Percentiles rank a stretch among this genome's conserved stretches.
Evolutionary conservation across 2,888 invertebrate species (phyloP).

Genomic region (Tinea trinotella): DNA sequence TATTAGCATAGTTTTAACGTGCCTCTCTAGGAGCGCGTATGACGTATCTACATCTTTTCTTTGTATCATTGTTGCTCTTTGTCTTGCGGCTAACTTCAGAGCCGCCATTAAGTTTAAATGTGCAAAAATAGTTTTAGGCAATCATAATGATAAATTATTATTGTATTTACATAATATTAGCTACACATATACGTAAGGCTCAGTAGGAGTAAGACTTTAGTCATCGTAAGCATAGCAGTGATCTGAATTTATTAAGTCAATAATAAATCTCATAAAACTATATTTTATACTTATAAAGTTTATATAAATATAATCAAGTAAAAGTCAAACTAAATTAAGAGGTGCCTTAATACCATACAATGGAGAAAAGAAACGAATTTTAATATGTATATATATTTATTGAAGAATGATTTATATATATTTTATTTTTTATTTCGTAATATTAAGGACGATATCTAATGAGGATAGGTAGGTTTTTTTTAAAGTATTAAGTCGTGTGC

Average conservation of each 20-base stretch:
- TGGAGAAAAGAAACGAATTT: conserved; percentile 6
- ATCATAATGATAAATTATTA: neutral
- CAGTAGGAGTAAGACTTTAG: neutral
- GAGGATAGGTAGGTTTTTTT: conserved; percentile 8
- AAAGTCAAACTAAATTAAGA: neutral
- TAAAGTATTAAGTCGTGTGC: conserved; percentile 2
- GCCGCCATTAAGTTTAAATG: too few relatives aligned
- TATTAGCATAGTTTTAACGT: too few relatives aligned
- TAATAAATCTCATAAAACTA: neutral
- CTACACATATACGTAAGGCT: neutral
- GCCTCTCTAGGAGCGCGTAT: too few relatives aligned
- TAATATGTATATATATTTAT: neutral
- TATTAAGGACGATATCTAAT: neutral
- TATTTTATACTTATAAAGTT: neutral
- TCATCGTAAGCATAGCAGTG: neutral
- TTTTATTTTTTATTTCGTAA: neutral
- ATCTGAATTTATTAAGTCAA: conserved; percentile 11
- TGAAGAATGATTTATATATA: neutral
- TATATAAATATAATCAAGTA: neutral
- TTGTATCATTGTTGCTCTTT: too few relatives aligned
- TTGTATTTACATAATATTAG: neutral
- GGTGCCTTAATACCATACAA: conserved; percentile 10
- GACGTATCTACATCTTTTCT: too few relatives aligned
- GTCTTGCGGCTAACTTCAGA: too few relatives aligned
- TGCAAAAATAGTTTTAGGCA: too few relatives aligned